Evolutionary conservation across 2,888 invertebrate genomes (phyloP), one percentile per base, ranked within the genome.

Genomic region (Bedellia somnulentella): DNA sequence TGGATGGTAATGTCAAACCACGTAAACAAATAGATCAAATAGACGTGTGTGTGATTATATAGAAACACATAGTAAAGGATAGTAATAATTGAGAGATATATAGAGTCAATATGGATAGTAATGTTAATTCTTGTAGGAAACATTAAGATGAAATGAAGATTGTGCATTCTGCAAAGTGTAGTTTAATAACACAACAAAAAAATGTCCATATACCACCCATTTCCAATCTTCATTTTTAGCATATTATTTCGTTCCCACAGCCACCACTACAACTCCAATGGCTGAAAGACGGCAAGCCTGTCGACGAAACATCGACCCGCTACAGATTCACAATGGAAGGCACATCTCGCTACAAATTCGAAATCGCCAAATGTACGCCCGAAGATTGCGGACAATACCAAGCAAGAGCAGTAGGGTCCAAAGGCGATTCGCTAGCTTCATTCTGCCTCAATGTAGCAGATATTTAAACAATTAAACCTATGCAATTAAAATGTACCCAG

Each of bases 201-300:
- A n/a, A n/a, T n/a, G n/a, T n/a, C n/a, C n/a, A n/a, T n/a, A n/a
- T n/a, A n/a, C n/a, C n/a, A n/a, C n/a, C n/a, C n/a, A n/a, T n/a
- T n/a, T n/a, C n/a, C n/a, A n/a, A n/a, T n/a, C n/a, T n/a, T n/a
- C n/a, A n/a, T n/a, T n/a, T n/a, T n/a, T n/a, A 14, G 6, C 10
- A 27, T 15, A 15, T 28, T 10, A 11, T 18, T 8, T 39, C 37
- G 21, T 3, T 25, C 34, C 44, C 34, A 34, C 60, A 79, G 52
- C 76, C 82, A 50, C 81, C 83, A 44, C 71, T 86, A 43, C 82
- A 84, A 57, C 75, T 86, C 32, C 81, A 80, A 43, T 96, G 96
- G 95, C 77, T 90, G 52, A 95, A 95, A 77, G 94, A 96, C 77
- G 93, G 93, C 47, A 90, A 90, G 54, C 83, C 86, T 32, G 83